phyloP scores from a whole-genome alignment of 2,888 invertebrate species.

The Cylindroiulus punctatus region DNA sequence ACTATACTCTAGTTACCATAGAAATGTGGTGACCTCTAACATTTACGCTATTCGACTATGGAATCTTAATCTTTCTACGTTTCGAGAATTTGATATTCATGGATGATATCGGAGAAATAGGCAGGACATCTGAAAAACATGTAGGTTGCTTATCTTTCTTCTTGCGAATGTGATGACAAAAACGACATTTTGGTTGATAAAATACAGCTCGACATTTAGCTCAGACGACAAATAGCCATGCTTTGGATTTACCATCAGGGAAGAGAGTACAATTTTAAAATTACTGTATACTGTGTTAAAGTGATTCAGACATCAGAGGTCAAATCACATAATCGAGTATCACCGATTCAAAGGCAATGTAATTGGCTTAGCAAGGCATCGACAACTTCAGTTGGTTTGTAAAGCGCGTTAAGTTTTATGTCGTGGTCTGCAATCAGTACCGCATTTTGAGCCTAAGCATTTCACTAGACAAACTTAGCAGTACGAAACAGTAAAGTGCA shows the following conservation, averaged over 20 bases:
- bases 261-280: background rate
- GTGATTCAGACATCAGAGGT: background rate
- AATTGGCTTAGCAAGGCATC: too few relatives aligned
- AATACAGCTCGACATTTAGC: background rate
- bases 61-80: slow-evolving; percentile 15
- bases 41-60: background rate
- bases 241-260: background rate
- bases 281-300: background rate
- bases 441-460: too few relatives aligned
- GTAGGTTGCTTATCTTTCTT: background rate
- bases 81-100: background rate
- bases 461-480: background rate
- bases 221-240: background rate
- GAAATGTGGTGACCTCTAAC: background rate
- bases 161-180: background rate
- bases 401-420: too few relatives aligned
- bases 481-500: background rate
- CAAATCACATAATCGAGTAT: background rate
- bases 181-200: background rate
- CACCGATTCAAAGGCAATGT: too few relatives aligned
- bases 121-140: background rate
- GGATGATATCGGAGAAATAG: background rate
- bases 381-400: too few relatives aligned
- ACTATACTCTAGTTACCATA: background rate
- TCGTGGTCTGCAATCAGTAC: too few relatives aligned